Evolutionary conservation across 1,140 invertebrate genomes (phyloP), one percentile per base, ranked within the genome.

Genomic region (Penaeus japonicus): DNA sequence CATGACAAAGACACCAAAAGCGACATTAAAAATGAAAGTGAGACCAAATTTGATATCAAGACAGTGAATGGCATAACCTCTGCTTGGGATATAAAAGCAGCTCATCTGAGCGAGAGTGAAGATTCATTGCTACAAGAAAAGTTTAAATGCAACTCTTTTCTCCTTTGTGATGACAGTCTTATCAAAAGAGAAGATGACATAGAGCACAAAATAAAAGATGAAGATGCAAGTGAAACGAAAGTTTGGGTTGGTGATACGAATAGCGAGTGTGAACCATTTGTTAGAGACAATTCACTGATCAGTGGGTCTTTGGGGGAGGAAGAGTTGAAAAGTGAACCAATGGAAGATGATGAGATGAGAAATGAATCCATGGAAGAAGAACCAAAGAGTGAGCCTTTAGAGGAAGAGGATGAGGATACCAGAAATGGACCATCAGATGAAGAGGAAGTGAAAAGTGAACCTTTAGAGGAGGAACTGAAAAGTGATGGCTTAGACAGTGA

Each of bases 381-480:
- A 32, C 39, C 57, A n/a, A 57, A 83, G 57, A 39, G 39, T n/a
- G 81, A 83, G 35, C 24, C 35, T 54, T 17, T 54, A 24, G 89
- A 89, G 62, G 75, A 89, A 32, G 75, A 30, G 20, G 32, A 84
- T 59, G 54, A 65, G n/a, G 73, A 57, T 4, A 47, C 65, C n/a
- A 55, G 47, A 47, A 47, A 47, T 47, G 47, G 15, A 15, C 47
- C 47, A 47, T 47, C 65, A 5, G 84, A 86, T 24, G 79, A 87
- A 10, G 78, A 85, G 24, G 83, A 84, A 18, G 59, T 73, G 55
- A 89, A 83, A 70, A 91, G 65, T 77, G 88, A 82, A 39, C 47
- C 57, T 32, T 17, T 62, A 7, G 65, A 47, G 59, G 78, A 59
- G 32, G 78, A 89, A 73, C 92, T 92, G 10, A 73, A 73, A 30